Percentiles rank a stretch among this genome's conserved stretches.
Conservation (phyloP, 2,113 vertebrate genomes). For the Sitta europaea region DNA sequence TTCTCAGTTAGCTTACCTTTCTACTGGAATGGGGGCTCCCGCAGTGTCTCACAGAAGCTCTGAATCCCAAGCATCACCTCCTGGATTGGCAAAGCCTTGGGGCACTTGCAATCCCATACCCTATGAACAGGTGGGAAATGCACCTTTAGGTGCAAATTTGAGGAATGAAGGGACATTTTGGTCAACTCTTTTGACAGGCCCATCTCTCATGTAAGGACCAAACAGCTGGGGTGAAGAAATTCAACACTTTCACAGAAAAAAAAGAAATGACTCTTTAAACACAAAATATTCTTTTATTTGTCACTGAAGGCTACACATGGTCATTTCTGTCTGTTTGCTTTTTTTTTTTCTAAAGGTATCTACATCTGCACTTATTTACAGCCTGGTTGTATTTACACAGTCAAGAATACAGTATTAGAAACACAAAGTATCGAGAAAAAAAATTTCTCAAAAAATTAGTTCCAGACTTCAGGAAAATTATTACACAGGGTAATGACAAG, state of each 20-base stretch:
- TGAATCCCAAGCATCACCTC: not conserved
- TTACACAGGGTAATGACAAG: constrained; percentile 76
- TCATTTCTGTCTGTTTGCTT: constrained; percentile 82
- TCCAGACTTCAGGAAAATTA: constrained; percentile 79
- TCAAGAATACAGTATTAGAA: constrained; percentile 91
- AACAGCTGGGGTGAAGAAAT: not conserved
- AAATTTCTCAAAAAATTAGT: constrained; percentile 80
- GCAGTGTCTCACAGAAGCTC: not conserved
- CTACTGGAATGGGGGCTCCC: not conserved
- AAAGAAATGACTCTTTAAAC: constrained; percentile 75
- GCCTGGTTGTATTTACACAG: constrained; percentile 91
- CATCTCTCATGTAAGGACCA: not conserved
- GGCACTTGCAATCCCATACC: not conserved
- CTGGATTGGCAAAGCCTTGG: not conserved
- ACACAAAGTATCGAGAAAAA: constrained; percentile 77
- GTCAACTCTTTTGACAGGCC: not conserved
- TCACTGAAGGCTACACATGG: constrained; percentile 94
- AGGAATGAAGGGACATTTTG: not conserved
- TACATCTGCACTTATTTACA: constrained; percentile 99
- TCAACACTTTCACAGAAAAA: not conserved
- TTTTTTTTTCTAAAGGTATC: constrained; percentile 86
- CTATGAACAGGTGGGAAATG: accelerated
- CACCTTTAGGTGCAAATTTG: not conserved
- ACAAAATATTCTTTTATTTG: constrained; percentile 99
- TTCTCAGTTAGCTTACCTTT: not conserved